phyloP scores from a whole-genome alignment of 2,113 vertebrate genomes.

The Pteruthius melanotis region DNA sequence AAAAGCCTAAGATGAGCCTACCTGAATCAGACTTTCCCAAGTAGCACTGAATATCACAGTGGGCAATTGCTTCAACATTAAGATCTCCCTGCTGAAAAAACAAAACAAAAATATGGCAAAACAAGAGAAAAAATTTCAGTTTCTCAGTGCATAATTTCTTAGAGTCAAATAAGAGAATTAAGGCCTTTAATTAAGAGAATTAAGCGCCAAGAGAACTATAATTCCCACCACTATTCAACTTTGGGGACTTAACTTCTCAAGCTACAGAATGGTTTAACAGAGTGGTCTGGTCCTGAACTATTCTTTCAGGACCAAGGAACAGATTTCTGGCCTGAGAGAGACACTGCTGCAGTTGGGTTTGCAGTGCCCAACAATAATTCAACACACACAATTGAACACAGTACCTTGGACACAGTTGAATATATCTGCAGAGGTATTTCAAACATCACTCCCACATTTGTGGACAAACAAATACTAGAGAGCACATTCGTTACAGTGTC shows the following conservation, averaged over 20 bases:
- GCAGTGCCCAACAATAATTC: background rate
- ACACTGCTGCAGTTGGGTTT: background rate
- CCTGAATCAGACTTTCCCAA: constrained; percentile 85
- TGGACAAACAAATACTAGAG: constrained; percentile 81
- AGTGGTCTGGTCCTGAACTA: background rate
- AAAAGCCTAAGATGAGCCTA: constrained; percentile 54
- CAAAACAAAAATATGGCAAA: constrained; percentile 13
- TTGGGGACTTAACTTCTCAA: background rate
- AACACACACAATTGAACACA: background rate
- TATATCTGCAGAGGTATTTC: constrained; percentile 85
- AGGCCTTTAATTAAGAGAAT: background rate
- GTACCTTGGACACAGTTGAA: constrained; percentile 74
- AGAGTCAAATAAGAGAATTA: background rate
- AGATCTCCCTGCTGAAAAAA: constrained; percentile 76
- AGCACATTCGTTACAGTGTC: constrained; percentile 76
- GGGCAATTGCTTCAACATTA: constrained; percentile 79
- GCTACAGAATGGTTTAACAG: background rate
- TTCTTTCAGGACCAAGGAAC: background rate
- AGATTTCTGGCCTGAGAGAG: background rate
- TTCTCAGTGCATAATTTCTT: background rate
- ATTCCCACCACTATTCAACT: background rate
- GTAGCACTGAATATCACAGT: constrained; percentile 87
- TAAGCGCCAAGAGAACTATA: background rate
- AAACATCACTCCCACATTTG: constrained; percentile 82
- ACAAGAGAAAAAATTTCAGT: background rate